These are phyloP conservation scores for Gymnoscelis rufifasciata DNA, from an alignment of 2,888 invertebrate species.

Conservation along the genomic window DNA sequence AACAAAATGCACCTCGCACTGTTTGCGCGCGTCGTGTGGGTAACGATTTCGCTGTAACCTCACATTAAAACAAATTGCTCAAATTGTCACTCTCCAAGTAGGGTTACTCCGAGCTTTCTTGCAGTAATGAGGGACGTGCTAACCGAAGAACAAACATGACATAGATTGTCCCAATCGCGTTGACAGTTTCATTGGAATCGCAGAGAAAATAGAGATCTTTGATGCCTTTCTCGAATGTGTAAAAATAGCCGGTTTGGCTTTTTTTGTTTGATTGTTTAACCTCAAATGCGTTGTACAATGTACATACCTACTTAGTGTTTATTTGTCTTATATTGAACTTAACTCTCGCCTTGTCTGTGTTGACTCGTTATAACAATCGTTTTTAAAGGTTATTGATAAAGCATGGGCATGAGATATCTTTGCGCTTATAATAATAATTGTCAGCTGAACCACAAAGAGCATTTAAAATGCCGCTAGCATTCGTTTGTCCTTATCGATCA, in stretches of 20 bases:
- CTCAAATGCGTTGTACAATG: neutral
- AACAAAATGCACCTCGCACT: slow-evolving; percentile 44
- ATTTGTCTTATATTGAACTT: no score
- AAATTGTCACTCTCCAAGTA: slow-evolving; percentile 53
- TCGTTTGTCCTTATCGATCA: no score
- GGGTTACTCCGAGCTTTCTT: slow-evolving; percentile 40
- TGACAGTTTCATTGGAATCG: slow-evolving; percentile 9
- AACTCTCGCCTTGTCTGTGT: no score
- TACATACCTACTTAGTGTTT: no score
- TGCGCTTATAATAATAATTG: no score
- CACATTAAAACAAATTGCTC: slow-evolving; percentile 15
- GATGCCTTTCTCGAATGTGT: slow-evolving; percentile 1
- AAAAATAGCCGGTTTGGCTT: neutral
- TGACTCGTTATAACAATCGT: no score
- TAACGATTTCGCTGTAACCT: slow-evolving; percentile 27
- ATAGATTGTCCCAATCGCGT: slow-evolving; percentile 23
- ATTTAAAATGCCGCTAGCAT: no score
- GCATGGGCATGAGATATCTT: no score
- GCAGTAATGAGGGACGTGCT: slow-evolving; percentile 33
- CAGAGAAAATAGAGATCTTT: slow-evolving; percentile 9
- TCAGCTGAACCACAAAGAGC: no score
- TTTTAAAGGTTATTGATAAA: no score
- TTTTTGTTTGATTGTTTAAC: slow-evolving; percentile 4
- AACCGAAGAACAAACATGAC: slow-evolving; percentile 30
- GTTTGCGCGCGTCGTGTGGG: slow-evolving; percentile 25